These are phyloP conservation scores for Budorcas taxicolor DNA, from an alignment of 2,113 vertebrate species.

Conservation along the genomic window DNA sequence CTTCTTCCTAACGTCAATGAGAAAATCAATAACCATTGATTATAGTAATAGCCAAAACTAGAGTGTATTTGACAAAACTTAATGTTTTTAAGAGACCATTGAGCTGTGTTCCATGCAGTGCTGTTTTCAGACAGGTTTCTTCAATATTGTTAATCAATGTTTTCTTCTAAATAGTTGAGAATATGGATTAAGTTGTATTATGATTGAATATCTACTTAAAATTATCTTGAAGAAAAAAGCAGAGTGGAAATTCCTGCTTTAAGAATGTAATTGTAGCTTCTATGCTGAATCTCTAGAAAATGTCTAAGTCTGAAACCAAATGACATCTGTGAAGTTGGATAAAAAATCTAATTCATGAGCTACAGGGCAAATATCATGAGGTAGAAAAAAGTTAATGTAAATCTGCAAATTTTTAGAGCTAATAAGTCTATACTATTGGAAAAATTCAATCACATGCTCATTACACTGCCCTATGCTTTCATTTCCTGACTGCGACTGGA, in stretches of 20 bases:
- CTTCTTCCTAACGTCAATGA: not conserved
- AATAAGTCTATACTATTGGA: slow-evolving; percentile 7
- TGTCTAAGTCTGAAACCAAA: slow-evolving; percentile 35
- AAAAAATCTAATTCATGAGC: slow-evolving; percentile 30
- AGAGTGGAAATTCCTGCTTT: not conserved
- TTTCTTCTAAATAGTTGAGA: slow-evolving; percentile 8
- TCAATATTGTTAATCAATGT: not conserved
- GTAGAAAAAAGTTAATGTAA: slow-evolving; percentile 18
- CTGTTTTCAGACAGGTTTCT: not conserved
- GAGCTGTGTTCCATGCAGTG: not conserved
- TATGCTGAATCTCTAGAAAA: not conserved
- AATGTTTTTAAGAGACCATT: not conserved
- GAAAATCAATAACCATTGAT: not conserved
- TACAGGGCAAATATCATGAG: slow-evolving; percentile 36
- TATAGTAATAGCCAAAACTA: not conserved
- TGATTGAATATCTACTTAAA: not conserved
- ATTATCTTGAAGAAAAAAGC: not conserved
- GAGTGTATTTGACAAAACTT: not conserved
- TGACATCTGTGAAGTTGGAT: slow-evolving; percentile 21
- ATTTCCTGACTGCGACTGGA: slow-evolving; percentile 13
- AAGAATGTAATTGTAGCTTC: not conserved
- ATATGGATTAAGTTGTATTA: not conserved
- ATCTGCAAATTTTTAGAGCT: slow-evolving; percentile 43
- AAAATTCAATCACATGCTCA: slow-evolving; percentile 28
- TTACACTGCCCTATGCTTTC: not conserved